Conservation (phyloP, 2,888 invertebrate genomes). For the Archips crataeganus region DNA sequence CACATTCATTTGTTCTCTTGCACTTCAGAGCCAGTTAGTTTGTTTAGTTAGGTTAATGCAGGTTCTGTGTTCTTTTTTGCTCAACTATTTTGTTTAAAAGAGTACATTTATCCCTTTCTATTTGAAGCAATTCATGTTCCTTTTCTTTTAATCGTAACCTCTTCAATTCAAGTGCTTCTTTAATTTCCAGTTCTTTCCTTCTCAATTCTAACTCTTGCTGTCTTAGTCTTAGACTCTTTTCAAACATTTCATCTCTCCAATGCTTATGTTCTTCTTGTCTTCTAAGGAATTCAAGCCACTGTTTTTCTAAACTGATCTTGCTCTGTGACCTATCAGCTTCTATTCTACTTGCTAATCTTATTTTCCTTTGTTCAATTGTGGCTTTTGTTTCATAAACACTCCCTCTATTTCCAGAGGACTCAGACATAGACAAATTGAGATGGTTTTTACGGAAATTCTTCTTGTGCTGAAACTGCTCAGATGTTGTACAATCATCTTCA, state of each 20-base stretch:
- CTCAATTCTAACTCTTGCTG: conserved; percentile 60
- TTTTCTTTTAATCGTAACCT: conserved; percentile 59
- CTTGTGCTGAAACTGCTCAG: conserved; percentile 54
- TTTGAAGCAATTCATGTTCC: conserved; percentile 54
- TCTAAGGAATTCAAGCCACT: conserved; percentile 64
- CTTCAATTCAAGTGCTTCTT: conserved; percentile 58
- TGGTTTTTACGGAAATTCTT: conserved; percentile 44
- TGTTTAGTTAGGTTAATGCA: background rate
- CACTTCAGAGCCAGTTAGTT: too few relatives aligned
- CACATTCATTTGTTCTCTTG: too few relatives aligned
- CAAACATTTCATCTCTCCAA: conserved; percentile 56
- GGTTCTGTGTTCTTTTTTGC: conserved; percentile 43
- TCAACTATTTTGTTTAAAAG: conserved; percentile 56
- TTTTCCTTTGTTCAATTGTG: conserved; percentile 62
- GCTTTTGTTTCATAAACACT: conserved; percentile 56
- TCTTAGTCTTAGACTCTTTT: conserved; percentile 56
- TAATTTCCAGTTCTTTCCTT: conserved; percentile 59
- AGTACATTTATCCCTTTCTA: conserved; percentile 63
- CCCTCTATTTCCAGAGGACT: conserved; percentile 15
- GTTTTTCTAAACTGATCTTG: conserved; percentile 65
- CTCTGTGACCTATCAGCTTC: conserved; percentile 62
- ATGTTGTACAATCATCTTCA: conserved; percentile 55
- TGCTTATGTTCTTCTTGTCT: conserved; percentile 57
- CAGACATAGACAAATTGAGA: conserved; percentile 37
- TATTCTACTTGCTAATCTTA: conserved; percentile 63